Evolutionary conservation across 2,888 invertebrate species (phyloP).

Genomic region (Amorpha juglandis): DNA sequence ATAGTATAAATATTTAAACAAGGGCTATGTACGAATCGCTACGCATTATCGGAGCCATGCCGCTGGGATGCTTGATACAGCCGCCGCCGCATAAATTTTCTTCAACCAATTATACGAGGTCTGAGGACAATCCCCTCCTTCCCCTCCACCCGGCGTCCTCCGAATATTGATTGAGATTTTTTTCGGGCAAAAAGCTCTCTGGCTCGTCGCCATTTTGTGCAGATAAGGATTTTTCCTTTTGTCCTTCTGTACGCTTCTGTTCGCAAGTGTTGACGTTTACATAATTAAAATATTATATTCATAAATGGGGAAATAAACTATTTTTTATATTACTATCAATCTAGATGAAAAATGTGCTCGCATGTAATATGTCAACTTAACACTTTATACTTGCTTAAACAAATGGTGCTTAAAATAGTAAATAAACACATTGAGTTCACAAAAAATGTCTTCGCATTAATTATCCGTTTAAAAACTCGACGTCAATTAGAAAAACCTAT

Average conservation of each 20-base stretch:
- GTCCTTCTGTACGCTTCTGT: conserved; percentile 45
- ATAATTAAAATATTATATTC: too few species aligned
- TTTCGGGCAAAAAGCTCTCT: conserved; percentile 64
- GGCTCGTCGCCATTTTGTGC: conserved; percentile 69
- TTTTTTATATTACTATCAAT: too few species aligned
- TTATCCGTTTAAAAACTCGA: too few species aligned
- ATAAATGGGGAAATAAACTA: too few species aligned
- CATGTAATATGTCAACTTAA: too few species aligned
- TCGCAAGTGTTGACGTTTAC: conserved; percentile 44
- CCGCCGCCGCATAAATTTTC: conserved; percentile 65
- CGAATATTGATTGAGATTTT: conserved; percentile 79
- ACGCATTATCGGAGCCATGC: conserved; percentile 35
- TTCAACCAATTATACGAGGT: conserved; percentile 72
- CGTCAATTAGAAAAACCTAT: too few species aligned
- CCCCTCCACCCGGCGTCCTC: conserved; percentile 50
- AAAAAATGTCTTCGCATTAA: too few species aligned
- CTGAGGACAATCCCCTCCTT: conserved; percentile 48
- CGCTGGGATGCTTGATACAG: conserved; percentile 54
- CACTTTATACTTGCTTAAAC: too few species aligned
- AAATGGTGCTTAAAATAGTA: too few species aligned
- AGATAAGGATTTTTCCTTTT: conserved; percentile 72
- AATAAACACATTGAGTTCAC: too few species aligned
- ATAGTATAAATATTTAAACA: conserved; percentile 22
- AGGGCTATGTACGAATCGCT: conserved; percentile 2
- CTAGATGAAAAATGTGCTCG: too few species aligned